Conservation (phyloP, 1,140 invertebrate genomes). For the Ectropis grisescens region DNA sequence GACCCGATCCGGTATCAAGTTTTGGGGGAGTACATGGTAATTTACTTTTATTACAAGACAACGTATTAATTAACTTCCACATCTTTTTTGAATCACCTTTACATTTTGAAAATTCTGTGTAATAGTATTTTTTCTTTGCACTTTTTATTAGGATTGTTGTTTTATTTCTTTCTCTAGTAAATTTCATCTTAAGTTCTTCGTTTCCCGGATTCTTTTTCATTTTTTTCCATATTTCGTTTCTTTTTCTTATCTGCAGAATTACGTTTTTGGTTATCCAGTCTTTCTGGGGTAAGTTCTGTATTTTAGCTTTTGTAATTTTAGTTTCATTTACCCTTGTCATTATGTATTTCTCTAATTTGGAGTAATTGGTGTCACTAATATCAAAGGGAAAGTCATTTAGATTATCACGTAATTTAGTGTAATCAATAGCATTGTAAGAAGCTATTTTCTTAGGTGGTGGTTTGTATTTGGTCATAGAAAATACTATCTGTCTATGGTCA, state of each 20-base stretch:
- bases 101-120: not conserved
- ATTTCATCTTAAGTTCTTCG: not conserved
- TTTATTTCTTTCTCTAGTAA: not conserved
- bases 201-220: not conserved
- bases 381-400: not conserved
- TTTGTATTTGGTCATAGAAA: not conserved
- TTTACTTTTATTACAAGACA: not conserved
- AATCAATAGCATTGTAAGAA: not conserved
- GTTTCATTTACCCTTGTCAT: not conserved
- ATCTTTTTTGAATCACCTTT: not conserved
- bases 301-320: not conserved
- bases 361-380: not conserved
- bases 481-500: conserved; percentile 14
- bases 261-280: not conserved
- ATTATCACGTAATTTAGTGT: not conserved
- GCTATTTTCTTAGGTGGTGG: not conserved
- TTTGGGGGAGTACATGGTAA: too few species aligned
- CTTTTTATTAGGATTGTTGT: not conserved
- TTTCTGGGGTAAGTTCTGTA: not conserved
- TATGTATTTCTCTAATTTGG: not conserved
- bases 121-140: not conserved
- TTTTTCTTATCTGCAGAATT: not conserved
- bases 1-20: too few species aligned
- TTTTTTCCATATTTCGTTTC: not conserved
- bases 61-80: not conserved